phyloP scores from a whole-genome alignment of 2,113 vertebrate genomes.

The Apus apus region DNA sequence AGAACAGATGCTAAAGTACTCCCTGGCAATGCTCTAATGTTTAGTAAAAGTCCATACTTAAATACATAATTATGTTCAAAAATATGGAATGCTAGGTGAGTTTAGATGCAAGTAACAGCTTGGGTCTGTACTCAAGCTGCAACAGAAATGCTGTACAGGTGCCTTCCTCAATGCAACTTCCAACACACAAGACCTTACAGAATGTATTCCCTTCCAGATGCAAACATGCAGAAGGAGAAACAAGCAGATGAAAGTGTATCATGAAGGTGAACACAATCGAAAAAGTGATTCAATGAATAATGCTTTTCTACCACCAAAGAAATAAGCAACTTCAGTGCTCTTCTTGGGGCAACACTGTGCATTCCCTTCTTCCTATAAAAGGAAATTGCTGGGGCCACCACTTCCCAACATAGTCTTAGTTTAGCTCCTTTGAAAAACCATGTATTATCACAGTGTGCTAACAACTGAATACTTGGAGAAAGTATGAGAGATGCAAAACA shows the following conservation, averaged over 20 bases:
- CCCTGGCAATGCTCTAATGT: neutral
- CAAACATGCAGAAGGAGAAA: too few species aligned
- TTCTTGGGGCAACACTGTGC: neutral
- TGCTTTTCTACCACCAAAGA: neutral
- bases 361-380: neutral
- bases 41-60: neutral
- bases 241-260: neutral
- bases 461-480: neutral
- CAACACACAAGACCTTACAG: neutral
- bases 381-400: neutral
- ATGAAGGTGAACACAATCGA: neutral
- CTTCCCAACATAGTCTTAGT: neutral
- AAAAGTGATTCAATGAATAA: neutral
- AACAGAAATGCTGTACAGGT: neutral
- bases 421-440: neutral
- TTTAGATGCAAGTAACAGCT: neutral
- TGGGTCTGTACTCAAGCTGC: neutral
- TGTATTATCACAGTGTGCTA: neutral
- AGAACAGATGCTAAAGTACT: neutral
- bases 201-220: neutral
- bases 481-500: neutral
- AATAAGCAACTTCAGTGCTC: rapidly evolving
- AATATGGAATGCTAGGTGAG: neutral
- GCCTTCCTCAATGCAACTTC: neutral
- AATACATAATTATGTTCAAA: neutral